Percentiles rank a stretch among this genome's conserved stretches.
These are phyloP conservation scores for Acholoe squamosa DNA, from an alignment of 2,888 invertebrate species.

Conservation along the genomic window DNA sequence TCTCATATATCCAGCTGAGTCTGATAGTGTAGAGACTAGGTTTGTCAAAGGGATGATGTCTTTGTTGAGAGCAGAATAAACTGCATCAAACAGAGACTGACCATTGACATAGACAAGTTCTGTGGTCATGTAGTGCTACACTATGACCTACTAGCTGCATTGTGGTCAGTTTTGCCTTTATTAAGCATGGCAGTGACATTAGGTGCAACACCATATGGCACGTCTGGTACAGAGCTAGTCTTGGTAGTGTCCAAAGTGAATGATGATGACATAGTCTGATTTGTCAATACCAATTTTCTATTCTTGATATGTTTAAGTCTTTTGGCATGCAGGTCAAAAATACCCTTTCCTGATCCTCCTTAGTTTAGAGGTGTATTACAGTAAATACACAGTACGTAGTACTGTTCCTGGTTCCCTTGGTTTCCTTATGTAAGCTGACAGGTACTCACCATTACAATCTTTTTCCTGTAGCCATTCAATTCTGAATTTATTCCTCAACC, in stretches of 20 bases:
- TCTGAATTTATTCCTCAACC: neutral
- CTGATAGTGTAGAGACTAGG: neutral
- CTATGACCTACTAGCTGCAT: neutral
- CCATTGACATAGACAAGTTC: neutral
- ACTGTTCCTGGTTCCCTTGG: neutral
- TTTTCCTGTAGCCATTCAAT: neutral
- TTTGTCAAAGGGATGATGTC: neutral
- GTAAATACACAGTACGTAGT: conserved; percentile 1
- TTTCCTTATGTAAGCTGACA: conserved; percentile 16
- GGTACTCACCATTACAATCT: neutral
- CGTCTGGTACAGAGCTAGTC: neutral
- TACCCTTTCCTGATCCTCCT: neutral
- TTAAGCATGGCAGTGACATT: no score
- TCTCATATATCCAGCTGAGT: conserved; percentile 29
- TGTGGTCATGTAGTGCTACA: neutral
- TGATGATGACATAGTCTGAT: no score
- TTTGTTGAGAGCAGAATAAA: neutral
- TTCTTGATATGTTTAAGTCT: neutral
- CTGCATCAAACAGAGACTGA: neutral
- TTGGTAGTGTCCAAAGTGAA: neutral
- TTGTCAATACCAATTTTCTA: neutral
- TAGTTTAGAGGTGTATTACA: neutral
- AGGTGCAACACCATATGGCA: no score
- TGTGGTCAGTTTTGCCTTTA: no score
- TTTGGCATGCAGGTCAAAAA: neutral